Evolutionary conservation across 2,888 invertebrate species (phyloP).

Genomic region (Eutolmus rufibarbis): DNA sequence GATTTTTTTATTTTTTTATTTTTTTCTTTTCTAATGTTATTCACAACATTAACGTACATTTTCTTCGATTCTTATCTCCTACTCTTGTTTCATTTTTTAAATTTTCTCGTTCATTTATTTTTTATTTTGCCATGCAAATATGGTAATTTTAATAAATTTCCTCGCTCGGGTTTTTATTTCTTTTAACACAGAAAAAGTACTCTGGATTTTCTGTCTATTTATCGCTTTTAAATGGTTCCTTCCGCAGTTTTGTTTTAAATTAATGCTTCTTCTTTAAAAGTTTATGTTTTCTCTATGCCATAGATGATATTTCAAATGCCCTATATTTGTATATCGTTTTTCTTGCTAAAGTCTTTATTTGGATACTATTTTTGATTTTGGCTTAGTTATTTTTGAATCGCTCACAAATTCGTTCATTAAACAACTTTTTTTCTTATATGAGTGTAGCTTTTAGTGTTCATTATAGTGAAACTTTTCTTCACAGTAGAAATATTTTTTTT

Average conservation of each 20-base stretch:
- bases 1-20: background rate
- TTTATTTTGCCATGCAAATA: background rate
- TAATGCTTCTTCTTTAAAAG: background rate
- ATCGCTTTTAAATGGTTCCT: background rate
- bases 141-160: background rate
- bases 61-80: constrained; percentile 14
- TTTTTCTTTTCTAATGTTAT: constrained; percentile 38
- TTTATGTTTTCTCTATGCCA: background rate
- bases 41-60: constrained; percentile 41
- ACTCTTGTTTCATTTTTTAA: background rate
- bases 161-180: background rate
- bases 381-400: background rate
- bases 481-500: background rate
- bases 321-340: background rate
- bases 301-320: background rate
- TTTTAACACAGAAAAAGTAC: background rate
- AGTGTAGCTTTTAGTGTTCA: no score
- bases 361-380: background rate
- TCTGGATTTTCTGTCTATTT: background rate
- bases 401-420: background rate
- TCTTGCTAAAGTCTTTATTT: background rate
- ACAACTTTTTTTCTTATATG: background rate
- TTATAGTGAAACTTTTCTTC: no score
- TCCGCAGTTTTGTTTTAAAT: background rate
- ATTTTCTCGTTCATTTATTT: background rate